Percentiles rank a stretch among this genome's conserved stretches.
Conservation (phyloP, 30 jellyfish, hydroid and myxozoan species). For the Nemopilema nomurai region DNA sequence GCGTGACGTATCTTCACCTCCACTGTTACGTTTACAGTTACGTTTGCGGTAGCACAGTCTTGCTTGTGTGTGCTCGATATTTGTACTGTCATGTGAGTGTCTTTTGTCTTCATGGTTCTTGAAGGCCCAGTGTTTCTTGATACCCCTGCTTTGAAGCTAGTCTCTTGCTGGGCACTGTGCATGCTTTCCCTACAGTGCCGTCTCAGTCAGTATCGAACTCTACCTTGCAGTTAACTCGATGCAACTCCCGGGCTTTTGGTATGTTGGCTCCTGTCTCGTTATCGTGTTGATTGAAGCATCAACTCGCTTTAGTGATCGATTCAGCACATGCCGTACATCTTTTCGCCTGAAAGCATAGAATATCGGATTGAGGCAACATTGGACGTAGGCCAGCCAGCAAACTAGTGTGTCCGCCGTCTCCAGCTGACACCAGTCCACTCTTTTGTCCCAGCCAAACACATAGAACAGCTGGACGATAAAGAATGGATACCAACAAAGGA, state of each 20-base stretch:
- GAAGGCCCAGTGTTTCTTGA: no score
- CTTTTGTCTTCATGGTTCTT: not conserved
- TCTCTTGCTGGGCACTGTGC: not conserved
- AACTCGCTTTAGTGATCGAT: slow-evolving; percentile 4
- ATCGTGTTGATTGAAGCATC: not conserved
- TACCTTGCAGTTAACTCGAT: not conserved
- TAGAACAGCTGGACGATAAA: slow-evolving; percentile 47
- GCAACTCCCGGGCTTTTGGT: not conserved
- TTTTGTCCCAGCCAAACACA: slow-evolving; percentile 32
- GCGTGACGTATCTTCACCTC: no score
- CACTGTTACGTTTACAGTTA: no score
- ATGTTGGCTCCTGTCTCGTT: slow-evolving; percentile 25
- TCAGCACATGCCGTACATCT: slow-evolving; percentile 30
- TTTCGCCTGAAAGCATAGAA: slow-evolving; percentile 51
- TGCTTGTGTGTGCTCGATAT: no score
- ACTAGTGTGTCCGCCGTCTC: slow-evolving; percentile 74
- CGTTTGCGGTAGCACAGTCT: no score
- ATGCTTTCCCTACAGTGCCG: no score
- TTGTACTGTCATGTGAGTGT: no score
- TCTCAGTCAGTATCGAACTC: no score
- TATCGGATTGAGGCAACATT: slow-evolving; percentile 69
- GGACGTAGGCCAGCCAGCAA: slow-evolving; percentile 72
- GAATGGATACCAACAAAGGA: slow-evolving; percentile 73
- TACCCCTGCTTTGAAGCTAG: no score
- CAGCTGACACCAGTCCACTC: slow-evolving; percentile 56